Base-by-base conservation (phyloP, 2,888 invertebrate species). In the Zygaena filipendulae region DNA sequence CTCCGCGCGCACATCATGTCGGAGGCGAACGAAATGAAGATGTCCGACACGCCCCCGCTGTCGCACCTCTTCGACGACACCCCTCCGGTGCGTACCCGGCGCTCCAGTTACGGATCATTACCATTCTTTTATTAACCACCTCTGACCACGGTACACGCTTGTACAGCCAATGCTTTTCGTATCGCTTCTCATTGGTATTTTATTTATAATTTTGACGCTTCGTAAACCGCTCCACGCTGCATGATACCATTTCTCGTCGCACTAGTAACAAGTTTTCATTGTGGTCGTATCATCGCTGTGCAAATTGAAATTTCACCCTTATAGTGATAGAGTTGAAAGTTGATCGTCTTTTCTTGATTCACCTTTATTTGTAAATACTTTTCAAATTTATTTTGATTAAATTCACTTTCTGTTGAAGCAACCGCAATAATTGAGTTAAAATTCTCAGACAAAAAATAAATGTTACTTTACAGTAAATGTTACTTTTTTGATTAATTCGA, bases 1-100 rank as follows among this genome's bases (percentile, higher is more conserved):
- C 80, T 90, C 34, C 83, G 88, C 33, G 88, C 88, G 13, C 89
- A 89, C 57, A 69, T 91, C 40, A 85, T 87, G 52, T 83, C 87
- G 2, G 89, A 89, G 45, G 84, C 86, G 33, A 84, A 83, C 41
- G 87, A 90, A 29, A 57, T 75, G 52, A 77, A 80, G 37, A 70
- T 67, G 43, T 55, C 74, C 4, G 83, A 84, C 22, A 62, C 77
- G 32, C 69, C 83, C 33, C 64, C 82, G 13, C 68, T 83, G 31
- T 54, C 82, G 27, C 77, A 81, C 39, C 69, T 81, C 57, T 68
- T 82, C 44, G 81, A 86, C 56, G 81, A 84, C 54, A 64, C 71
- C 21, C 68, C 61, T 28, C 59, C 79, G 69, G 81, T 72, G 72
- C 47, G 67, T 64, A 13, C 25, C 11, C 13, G 27, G 27, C 27